Evolutionary conservation across 2,797 vertebrate genomes (phyloP).

Genomic region (Eulemur albifrons): DNA sequence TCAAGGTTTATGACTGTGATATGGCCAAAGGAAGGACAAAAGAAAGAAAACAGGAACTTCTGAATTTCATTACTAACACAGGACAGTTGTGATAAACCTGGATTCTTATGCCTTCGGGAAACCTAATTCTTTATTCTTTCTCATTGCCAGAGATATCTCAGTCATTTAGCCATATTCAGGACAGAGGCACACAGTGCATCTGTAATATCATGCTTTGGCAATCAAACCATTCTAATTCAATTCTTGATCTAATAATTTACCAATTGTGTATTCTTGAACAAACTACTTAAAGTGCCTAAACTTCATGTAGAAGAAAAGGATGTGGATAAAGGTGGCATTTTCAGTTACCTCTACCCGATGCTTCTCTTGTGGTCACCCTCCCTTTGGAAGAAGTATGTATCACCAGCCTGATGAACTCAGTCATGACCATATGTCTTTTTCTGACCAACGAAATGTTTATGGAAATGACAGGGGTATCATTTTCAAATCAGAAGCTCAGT

Average conservation of each 20-base stretch:
- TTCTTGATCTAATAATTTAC: neutral
- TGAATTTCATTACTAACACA: neutral
- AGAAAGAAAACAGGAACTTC: neutral
- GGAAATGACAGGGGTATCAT: neutral
- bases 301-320: neutral
- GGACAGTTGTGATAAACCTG: neutral
- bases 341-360: neutral
- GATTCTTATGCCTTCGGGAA: neutral
- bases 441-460: neutral
- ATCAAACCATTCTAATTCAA: neutral
- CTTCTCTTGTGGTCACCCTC: neutral
- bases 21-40: neutral
- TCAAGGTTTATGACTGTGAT: neutral
- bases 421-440: neutral
- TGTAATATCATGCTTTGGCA: neutral
- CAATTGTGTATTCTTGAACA: neutral
- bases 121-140: neutral
- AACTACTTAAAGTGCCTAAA: neutral
- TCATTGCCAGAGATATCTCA: neutral
- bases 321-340: neutral
- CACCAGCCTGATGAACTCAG: neutral
- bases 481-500: neutral
- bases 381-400: neutral
- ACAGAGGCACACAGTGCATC: neutral
- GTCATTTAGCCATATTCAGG: neutral